phyloP scores from a whole-genome alignment of 2,888 invertebrate genomes.

The Orthosia gracilis region DNA sequence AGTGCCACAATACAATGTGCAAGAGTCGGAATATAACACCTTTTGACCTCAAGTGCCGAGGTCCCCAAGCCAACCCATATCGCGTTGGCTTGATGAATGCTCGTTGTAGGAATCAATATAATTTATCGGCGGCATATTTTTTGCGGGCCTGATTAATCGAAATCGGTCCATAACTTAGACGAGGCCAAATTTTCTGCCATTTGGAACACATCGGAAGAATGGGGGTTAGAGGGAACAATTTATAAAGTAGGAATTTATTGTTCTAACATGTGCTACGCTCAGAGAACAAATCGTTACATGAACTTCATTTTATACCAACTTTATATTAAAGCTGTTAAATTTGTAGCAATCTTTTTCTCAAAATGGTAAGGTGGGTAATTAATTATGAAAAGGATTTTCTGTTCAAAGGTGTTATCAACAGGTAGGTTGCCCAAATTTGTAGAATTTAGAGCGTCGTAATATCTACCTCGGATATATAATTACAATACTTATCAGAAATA shows the following conservation, averaged over 20 bases:
- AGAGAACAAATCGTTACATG: background rate
- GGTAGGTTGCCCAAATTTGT: conserved; percentile 11
- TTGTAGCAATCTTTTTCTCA: background rate
- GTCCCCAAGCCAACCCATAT: conserved; percentile 64
- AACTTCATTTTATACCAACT: conserved; percentile 9
- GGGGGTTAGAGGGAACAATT: conserved; percentile 44
- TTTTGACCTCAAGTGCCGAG: conserved; percentile 58
- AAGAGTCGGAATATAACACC: conserved; percentile 41
- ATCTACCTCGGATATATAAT: background rate
- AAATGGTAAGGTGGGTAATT: conserved; percentile 17
- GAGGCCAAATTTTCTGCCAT: conserved; percentile 50
- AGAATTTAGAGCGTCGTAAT: background rate
- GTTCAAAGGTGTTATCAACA: conserved; percentile 25
- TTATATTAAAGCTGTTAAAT: conserved; percentile 9
- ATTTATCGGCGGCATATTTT: conserved; percentile 59
- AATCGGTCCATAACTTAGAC: conserved; percentile 43
- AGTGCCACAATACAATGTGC: conserved; percentile 29
- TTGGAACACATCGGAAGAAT: conserved; percentile 32
- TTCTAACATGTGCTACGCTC: conserved; percentile 10
- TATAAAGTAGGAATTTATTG: conserved; percentile 36
- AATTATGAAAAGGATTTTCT: conserved; percentile 15
- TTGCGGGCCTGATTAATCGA: conserved; percentile 56
- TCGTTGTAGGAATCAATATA: conserved; percentile 51
- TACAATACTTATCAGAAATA: conserved; percentile 23
- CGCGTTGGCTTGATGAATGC: conserved; percentile 52